Base-by-base conservation (phyloP, 2,113 vertebrate genomes). In the Eudorcas thomsonii region DNA sequence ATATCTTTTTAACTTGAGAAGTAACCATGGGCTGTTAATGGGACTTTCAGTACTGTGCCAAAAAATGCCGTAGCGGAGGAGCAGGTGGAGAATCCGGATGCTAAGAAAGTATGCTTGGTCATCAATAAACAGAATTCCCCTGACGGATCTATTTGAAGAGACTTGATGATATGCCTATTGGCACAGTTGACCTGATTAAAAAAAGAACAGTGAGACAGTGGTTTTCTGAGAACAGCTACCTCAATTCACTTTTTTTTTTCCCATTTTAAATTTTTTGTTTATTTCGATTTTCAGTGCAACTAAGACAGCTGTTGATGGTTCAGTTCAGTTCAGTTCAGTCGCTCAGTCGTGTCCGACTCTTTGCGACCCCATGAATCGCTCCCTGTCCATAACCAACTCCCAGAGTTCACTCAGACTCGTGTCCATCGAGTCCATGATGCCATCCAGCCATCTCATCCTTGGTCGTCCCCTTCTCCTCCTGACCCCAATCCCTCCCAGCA, bases 91-190 rank as follows among this genome's bases (percentile, higher is more conserved):
- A 52, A 26, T 59, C n/a, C 11, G 3, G 23, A 4, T 15, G 21
- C 33, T 26, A 6, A 45, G 30, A 30, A 45, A 33, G 9, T 30
- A 6, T 25, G 23, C 5, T 55, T 62, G 6, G 5, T 30, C 17
- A 12, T 60, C 19, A 60, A 2, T 8, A 39, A 7, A 17, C 17
- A 28, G 62, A 23, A 54, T 11, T 11, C 59, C 25, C 25, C 7
- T 39, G 19, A 43, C 0, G 1, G 25, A 6, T 23, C 15, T 36
- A 1, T 55, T 50, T 82, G n/a, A 6, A 7, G 60, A 33, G 11
- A 21, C 14, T 50, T 13, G 0, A 0, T 4, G 25, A 25, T 16
- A 4, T 19, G 9, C 19, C 25, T 6, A 0, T 54, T 4, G 2
- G 8, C 7, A 1, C 16, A 16, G 11, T 43, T n/a, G 28, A 62